A percentile compares a stretch with the other conserved stretches of the same genome.
Evolutionary conservation across 1,140 invertebrate genomes (phyloP).

Genomic region (Pseudoatta argentina): DNA sequence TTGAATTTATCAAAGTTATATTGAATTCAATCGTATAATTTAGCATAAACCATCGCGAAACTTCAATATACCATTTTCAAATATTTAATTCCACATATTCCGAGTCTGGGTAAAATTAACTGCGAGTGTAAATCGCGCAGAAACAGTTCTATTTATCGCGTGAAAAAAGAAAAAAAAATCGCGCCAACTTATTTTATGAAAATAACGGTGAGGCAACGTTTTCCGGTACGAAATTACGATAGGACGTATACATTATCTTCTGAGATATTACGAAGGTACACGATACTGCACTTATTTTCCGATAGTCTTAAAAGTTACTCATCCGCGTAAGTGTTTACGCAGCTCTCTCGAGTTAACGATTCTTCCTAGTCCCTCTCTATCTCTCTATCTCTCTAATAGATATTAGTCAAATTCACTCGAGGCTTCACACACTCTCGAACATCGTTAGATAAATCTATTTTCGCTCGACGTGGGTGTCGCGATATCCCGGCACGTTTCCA

Average conservation of each 20-base stretch:
- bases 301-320: constrained; percentile 24
- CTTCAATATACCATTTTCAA: not conserved
- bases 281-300: constrained; percentile 45
- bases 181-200: not conserved
- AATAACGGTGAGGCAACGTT: not conserved
- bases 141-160: not conserved
- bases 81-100: constrained; percentile 3
- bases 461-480: constrained; percentile 48
- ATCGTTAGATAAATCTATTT: constrained; percentile 62
- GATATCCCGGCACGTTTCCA: constrained; percentile 47
- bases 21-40: constrained; percentile 42
- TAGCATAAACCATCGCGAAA: constrained; percentile 8
- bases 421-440: constrained; percentile 24
- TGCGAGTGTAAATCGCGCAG: too few species aligned
- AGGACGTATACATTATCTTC: constrained; percentile 44
- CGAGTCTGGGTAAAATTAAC: not conserved
- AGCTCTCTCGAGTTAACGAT: constrained; percentile 28
- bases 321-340: constrained; percentile 18
- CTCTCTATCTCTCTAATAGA: not conserved
- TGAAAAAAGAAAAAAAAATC: not conserved
- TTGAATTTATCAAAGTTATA: constrained; percentile 44
- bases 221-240: constrained; percentile 31
- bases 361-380: not conserved
- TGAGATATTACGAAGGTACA: constrained; percentile 42
- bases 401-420: constrained; percentile 49